Percentiles rank a stretch among this genome's conserved stretches.
Conservation (phyloP, 2,797 vertebrate genomes). For the Oryzias dopingdopingensis region DNA sequence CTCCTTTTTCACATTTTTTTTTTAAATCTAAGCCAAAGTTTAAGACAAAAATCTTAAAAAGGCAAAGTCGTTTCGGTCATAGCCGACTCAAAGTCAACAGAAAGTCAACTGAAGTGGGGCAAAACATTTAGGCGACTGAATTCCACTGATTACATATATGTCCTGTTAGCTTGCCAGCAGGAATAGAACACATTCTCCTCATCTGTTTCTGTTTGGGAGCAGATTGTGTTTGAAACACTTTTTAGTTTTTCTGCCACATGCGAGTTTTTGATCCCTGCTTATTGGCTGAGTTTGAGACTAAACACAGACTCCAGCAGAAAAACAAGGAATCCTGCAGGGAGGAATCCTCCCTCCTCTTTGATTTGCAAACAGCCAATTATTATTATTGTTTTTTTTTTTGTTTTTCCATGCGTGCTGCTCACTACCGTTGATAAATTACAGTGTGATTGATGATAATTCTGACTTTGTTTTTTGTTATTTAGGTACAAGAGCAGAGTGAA, state of each 20-base stretch:
- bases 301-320: slow-evolving; percentile 20
- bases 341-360: slow-evolving; percentile 6
- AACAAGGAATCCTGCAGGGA: slow-evolving; percentile 25
- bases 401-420: slow-evolving; percentile 6
- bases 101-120: slow-evolving; percentile 1
- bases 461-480: slow-evolving; percentile 24
- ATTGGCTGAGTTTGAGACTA: slow-evolving; percentile 13
- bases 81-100: slow-evolving; percentile 11
- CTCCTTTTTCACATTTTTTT: slow-evolving; percentile 12
- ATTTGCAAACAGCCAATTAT: slow-evolving; percentile 19
- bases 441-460: slow-evolving; percentile 4
- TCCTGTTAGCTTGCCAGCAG: slow-evolving; percentile 4
- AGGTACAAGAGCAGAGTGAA: slow-evolving; percentile 75
- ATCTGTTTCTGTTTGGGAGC: slow-evolving; percentile 6
- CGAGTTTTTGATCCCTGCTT: slow-evolving; percentile 22
- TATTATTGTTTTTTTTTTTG: slow-evolving; percentile 1
- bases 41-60: slow-evolving; percentile 3
- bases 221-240: slow-evolving; percentile 18
- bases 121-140: neutral
- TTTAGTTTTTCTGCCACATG: neutral
- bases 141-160: slow-evolving; percentile 5
- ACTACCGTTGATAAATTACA: slow-evolving; percentile 12
- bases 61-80: slow-evolving; percentile 1
- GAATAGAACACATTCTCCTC: neutral
- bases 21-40: slow-evolving; percentile 12